Conservation (phyloP, 2,888 invertebrate genomes). For the Epirrhoe alternata region DNA sequence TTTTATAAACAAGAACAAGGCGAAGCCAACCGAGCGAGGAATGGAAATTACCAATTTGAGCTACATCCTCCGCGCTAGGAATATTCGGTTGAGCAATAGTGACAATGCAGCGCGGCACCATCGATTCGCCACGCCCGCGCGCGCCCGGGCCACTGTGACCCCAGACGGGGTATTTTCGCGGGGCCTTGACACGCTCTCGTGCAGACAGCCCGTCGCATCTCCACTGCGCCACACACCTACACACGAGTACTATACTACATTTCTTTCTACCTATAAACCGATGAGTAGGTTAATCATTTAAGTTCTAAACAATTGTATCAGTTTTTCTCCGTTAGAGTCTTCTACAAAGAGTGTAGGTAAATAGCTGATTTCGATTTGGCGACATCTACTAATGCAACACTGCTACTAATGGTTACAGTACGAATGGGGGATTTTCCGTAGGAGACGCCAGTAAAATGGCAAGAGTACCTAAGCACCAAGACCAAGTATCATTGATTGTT, state of each 20-base stretch:
- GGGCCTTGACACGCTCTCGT: constrained; percentile 52
- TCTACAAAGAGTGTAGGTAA: too few relatives aligned
- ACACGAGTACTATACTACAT: constrained; percentile 17
- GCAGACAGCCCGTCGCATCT: constrained; percentile 41
- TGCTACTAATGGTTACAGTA: too few relatives aligned
- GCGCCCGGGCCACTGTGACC: constrained; percentile 12
- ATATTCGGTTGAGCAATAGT: constrained; percentile 1
- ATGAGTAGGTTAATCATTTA: too few relatives aligned
- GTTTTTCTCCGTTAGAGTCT: too few relatives aligned
- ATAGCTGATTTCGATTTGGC: too few relatives aligned
- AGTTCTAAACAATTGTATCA: too few relatives aligned
- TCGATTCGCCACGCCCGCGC: constrained; percentile 10
- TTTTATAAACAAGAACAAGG: neutral
- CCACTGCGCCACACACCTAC: constrained; percentile 32
- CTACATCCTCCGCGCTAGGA: constrained; percentile 5
- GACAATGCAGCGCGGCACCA: constrained; percentile 14
- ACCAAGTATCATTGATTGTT: too few relatives aligned
- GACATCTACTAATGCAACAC: too few relatives aligned
- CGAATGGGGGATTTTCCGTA: too few relatives aligned
- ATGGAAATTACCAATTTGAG: neutral
- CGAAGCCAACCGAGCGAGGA: constrained; percentile 1
- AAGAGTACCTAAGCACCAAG: too few relatives aligned
- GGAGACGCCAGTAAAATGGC: too few relatives aligned
- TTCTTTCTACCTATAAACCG: neutral
- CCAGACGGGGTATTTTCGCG: constrained; percentile 42